Conservation (phyloP, 2,888 invertebrate genomes). For the Epistrophella euchroma region DNA sequence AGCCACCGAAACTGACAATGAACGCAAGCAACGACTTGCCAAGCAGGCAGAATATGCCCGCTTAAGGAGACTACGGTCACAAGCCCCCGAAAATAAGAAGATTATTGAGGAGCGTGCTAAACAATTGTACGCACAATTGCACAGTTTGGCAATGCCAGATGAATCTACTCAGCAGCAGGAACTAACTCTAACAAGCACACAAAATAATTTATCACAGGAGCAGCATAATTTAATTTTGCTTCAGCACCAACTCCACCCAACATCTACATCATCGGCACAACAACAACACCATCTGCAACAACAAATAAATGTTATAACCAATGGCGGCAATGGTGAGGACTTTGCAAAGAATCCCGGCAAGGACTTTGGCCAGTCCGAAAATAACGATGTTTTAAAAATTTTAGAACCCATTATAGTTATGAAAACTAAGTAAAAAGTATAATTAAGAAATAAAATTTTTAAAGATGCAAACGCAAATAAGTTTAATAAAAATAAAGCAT, state of each 20-base stretch:
- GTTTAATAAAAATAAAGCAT: constrained; percentile 62
- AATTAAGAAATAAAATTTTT: constrained; percentile 47
- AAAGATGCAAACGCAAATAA: constrained; percentile 57
- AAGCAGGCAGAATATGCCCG: constrained; percentile 83
- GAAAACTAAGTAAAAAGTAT: constrained; percentile 83
- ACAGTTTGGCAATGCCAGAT: constrained; percentile 69
- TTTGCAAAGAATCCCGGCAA: constrained; percentile 79
- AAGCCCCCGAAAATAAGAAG: constrained; percentile 80
- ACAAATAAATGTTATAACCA: constrained; percentile 65
- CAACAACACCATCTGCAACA: constrained; percentile 67
- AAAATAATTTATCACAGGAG: constrained; percentile 49
- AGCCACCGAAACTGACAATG: constrained; percentile 81
- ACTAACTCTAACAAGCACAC: constrained; percentile 77
- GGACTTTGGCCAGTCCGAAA: constrained; percentile 81
- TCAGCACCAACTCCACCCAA: constrained; percentile 53
- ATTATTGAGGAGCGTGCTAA: constrained; percentile 78
- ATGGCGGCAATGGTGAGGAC: constrained; percentile 63
- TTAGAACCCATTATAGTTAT: constrained; percentile 84
- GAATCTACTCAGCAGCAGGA: constrained; percentile 77
- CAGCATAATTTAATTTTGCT: constrained; percentile 58
- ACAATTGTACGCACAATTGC: constrained; percentile 81
- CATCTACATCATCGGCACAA: constrained; percentile 39
- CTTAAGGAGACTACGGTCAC: constrained; percentile 81
- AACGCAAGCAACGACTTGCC: constrained; percentile 82
- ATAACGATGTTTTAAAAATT: constrained; percentile 83